phyloP scores from a whole-genome alignment of 2,113 vertebrate genomes.

The Hippoglossus stenolepis region DNA sequence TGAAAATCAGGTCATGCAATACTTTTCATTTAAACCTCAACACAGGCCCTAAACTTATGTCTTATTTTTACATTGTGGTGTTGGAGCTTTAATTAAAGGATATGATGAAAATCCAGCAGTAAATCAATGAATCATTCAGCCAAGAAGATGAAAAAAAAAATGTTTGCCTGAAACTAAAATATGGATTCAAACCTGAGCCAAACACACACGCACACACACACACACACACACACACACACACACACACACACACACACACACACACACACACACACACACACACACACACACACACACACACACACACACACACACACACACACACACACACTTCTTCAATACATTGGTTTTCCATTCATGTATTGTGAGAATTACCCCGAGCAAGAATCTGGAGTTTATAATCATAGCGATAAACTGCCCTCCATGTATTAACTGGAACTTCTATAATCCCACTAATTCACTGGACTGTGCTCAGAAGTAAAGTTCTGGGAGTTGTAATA shows the following conservation, averaged over 20 bases:
- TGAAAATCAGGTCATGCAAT: not conserved
- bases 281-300: not conserved
- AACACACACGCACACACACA: slow-evolving; percentile 8
- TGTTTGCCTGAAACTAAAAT: slow-evolving; percentile 24
- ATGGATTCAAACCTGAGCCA: slow-evolving; percentile 23
- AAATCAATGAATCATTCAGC: slow-evolving; percentile 11
- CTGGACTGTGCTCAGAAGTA: slow-evolving; percentile 41
- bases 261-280: slow-evolving; percentile 8
- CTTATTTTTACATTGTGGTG: not conserved
- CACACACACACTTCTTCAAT: slow-evolving; percentile 1
- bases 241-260: no score
- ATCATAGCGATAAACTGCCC: slow-evolving; percentile 38
- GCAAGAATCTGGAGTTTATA: slow-evolving; percentile 53
- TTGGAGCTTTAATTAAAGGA: slow-evolving; percentile 12
- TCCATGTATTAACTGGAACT: slow-evolving; percentile 41
- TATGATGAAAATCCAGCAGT: not conserved
- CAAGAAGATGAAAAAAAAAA: not conserved
- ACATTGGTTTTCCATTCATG: slow-evolving; percentile 50
- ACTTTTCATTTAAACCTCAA: not conserved
- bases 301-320: not conserved
- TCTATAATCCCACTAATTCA: slow-evolving; percentile 48
- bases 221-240: not conserved
- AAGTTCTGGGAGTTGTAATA: slow-evolving; percentile 47
- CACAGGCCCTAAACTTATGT: not conserved
- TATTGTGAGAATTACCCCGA: slow-evolving; percentile 44